Conservation (phyloP, 2,888 invertebrate genomes). For the Calliopum simillimum region DNA sequence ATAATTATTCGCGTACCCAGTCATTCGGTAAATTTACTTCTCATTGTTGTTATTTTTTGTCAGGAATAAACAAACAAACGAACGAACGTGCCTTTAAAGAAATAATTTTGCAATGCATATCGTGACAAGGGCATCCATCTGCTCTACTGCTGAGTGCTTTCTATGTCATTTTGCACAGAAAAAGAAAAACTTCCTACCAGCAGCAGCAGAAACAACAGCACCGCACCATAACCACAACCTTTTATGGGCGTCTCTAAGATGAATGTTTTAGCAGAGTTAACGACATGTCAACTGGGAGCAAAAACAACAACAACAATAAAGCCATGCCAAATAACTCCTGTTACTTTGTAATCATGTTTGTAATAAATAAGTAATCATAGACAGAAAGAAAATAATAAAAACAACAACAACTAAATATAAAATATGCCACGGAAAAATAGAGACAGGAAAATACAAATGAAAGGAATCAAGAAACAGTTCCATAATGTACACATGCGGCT, state of each 20-base stretch:
- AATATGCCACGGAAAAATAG: background rate
- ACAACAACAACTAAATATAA: background rate
- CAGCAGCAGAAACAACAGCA: background rate
- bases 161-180: too few relatives aligned
- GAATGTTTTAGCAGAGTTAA: constrained; percentile 12
- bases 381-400: background rate
- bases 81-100: too few relatives aligned
- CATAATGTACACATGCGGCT: constrained; percentile 1
- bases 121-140: too few relatives aligned
- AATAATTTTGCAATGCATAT: too few relatives aligned
- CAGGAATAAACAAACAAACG: too few relatives aligned
- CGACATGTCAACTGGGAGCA: constrained; percentile 13
- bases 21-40: too few relatives aligned
- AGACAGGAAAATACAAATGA: background rate
- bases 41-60: too few relatives aligned
- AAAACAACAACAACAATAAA: background rate
- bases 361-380: constrained; percentile 19
- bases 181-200: too few relatives aligned
- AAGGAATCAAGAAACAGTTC: background rate
- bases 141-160: too few relatives aligned
- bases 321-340: background rate
- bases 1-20: too few relatives aligned
- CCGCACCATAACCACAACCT: constrained; percentile 9
- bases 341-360: constrained; percentile 6
- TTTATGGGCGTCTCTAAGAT: constrained; percentile 15